These are phyloP conservation scores for Latrodectus geometricus DNA, from an alignment of 1,140 invertebrate genomes.

Conservation along the genomic window DNA sequence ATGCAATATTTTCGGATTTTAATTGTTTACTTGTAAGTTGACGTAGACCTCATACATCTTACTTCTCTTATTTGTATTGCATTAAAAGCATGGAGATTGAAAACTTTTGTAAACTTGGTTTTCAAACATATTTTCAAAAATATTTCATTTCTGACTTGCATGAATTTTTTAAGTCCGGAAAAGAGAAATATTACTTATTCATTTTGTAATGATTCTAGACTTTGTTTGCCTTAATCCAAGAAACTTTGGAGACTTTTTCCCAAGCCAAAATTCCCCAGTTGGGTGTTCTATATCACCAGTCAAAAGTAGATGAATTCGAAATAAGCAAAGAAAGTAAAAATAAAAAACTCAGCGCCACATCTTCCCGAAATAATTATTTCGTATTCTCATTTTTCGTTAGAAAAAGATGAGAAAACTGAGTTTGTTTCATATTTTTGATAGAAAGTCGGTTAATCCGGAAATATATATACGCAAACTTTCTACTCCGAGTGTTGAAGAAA, in stretches of 20 bases:
- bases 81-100: not conserved
- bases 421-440: conserved; percentile 59
- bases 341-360: not conserved
- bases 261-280: not conserved
- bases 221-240: conserved; percentile 29
- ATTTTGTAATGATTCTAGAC: conserved; percentile 43
- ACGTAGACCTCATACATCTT: not conserved
- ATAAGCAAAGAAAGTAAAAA: conserved; percentile 8
- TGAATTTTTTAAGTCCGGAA: not conserved
- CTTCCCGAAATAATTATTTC: conserved; percentile 55
- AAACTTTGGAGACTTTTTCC: conserved; percentile 4
- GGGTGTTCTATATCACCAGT: conserved; percentile 23
- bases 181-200: conserved; percentile 16
- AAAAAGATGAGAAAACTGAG: conserved; percentile 17
- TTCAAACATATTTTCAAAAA: not conserved
- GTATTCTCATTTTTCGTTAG: conserved; percentile 53
- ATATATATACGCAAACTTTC: conserved; percentile 51
- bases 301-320: conserved; percentile 29
- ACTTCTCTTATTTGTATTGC: not conserved
- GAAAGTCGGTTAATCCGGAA: conserved; percentile 55
- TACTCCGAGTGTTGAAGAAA: conserved; percentile 2
- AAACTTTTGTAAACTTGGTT: not conserved
- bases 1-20: no score
- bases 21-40: no score
- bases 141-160: not conserved